Evolutionary conservation across 2,797 vertebrate genomes (phyloP).

Genomic region (Amphiprion clarkii): DNA sequence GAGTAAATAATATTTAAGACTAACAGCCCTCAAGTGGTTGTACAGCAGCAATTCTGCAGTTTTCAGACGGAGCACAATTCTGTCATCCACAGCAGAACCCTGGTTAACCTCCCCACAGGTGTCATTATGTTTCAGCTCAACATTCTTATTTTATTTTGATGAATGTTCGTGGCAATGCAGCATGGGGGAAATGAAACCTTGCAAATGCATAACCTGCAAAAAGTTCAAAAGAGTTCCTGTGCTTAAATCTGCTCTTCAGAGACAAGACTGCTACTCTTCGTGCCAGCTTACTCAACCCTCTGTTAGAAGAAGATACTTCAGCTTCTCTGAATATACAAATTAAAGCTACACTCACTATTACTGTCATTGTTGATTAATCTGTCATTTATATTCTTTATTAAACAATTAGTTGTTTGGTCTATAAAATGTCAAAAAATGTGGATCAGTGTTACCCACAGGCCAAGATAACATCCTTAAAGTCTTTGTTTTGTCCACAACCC

Average conservation of each 20-base stretch:
- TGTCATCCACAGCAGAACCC: slow-evolving; percentile 28
- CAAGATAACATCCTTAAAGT: too few relatives aligned
- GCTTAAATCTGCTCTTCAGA: background rate
- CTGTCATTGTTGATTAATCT: too few relatives aligned
- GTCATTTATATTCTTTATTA: too few relatives aligned
- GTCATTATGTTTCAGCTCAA: slow-evolving; percentile 41
- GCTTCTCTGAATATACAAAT: background rate
- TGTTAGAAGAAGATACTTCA: background rate
- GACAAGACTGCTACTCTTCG: too few relatives aligned
- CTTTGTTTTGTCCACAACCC: too few relatives aligned
- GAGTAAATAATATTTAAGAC: slow-evolving; percentile 61
- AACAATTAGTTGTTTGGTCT: too few relatives aligned
- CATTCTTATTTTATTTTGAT: slow-evolving; percentile 13
- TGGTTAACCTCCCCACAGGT: slow-evolving; percentile 41
- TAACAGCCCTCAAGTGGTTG: slow-evolving; percentile 41
- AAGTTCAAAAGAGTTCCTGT: background rate
- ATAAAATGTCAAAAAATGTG: too few relatives aligned
- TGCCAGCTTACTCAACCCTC: too few relatives aligned
- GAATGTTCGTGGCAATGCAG: background rate
- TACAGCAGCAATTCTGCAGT: slow-evolving; percentile 42
- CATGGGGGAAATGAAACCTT: background rate
- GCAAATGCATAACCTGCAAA: slow-evolving; percentile 12
- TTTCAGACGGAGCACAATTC: slow-evolving; percentile 24
- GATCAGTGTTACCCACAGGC: too few relatives aligned
- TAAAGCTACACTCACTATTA: background rate